These are phyloP conservation scores for Drosophila picticornis DNA, from an alignment of 2,888 invertebrate genomes.

Conservation along the genomic window DNA sequence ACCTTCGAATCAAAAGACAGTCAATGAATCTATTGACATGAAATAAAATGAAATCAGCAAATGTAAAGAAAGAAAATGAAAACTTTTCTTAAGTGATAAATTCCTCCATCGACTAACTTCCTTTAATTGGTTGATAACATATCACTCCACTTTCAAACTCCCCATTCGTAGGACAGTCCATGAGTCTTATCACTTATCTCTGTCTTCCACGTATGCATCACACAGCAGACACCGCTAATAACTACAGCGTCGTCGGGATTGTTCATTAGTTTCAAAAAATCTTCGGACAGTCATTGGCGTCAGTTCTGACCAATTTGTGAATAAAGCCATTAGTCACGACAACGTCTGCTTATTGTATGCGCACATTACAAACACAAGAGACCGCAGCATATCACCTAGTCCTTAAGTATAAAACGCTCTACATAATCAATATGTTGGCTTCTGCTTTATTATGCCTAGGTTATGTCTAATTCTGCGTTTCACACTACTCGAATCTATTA, in stretches of 20 bases:
- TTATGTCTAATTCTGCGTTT: background rate
- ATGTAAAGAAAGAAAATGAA: slow-evolving; percentile 16
- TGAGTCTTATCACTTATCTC: no score
- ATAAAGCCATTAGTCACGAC: slow-evolving; percentile 13
- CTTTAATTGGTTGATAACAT: no score
- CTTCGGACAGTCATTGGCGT: background rate
- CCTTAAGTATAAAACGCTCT: no score
- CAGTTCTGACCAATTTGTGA: background rate
- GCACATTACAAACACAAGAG: no score
- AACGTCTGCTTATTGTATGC: background rate
- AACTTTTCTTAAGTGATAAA: slow-evolving; percentile 15
- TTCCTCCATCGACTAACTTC: slow-evolving; percentile 3
- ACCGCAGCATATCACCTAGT: no score
- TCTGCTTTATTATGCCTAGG: no score
- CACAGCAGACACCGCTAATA: no score
- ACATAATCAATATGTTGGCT: no score
- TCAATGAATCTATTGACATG: slow-evolving; percentile 1
- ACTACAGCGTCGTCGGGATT: background rate
- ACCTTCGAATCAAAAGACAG: slow-evolving; percentile 16
- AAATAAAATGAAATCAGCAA: slow-evolving; percentile 22
- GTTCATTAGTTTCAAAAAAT: slow-evolving; percentile 1
- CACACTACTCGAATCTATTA: background rate
- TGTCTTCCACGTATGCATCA: no score
- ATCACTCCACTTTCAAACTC: no score
- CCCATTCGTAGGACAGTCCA: no score